Evolutionary conservation across 1,140 invertebrate genomes (phyloP).

Genomic region (Rhopalosiphum padi): DNA sequence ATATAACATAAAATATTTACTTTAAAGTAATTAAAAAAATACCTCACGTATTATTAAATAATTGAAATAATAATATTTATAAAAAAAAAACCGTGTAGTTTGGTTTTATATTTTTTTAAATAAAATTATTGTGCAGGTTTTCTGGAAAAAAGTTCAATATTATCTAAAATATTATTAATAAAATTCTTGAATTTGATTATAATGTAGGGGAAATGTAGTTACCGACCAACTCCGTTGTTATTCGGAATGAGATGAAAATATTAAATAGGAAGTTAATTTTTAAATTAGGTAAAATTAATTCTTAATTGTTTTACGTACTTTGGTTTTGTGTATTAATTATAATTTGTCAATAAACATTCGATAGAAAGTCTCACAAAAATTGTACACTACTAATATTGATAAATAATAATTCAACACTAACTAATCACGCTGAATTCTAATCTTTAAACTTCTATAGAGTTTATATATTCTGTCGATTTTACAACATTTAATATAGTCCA

Average conservation of each 20-base stretch:
- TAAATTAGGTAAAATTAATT: not conserved
- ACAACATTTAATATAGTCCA: not conserved
- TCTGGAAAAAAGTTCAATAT: not conserved
- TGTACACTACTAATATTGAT: not conserved
- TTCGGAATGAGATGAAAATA: not conserved
- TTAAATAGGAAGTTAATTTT: not conserved
- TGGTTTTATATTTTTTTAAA: not conserved
- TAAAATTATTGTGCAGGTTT: not conserved
- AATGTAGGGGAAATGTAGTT: not conserved
- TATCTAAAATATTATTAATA: not conserved
- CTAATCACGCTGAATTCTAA: not conserved
- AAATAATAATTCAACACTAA: not conserved
- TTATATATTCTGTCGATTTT: not conserved
- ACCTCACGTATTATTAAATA: not conserved
- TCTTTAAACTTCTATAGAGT: not conserved
- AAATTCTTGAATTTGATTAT: not conserved
- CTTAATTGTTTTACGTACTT: not conserved
- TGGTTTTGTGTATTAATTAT: not conserved
- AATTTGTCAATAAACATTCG: not conserved
- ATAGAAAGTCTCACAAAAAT: not conserved
- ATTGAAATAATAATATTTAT: not conserved
- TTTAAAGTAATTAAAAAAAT: not conserved
- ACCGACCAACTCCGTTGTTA: not conserved
- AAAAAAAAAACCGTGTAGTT: not conserved
- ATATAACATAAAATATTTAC: not conserved